Base-by-base conservation (phyloP, 2,888 invertebrate species). In the Desoria tigrina region DNA sequence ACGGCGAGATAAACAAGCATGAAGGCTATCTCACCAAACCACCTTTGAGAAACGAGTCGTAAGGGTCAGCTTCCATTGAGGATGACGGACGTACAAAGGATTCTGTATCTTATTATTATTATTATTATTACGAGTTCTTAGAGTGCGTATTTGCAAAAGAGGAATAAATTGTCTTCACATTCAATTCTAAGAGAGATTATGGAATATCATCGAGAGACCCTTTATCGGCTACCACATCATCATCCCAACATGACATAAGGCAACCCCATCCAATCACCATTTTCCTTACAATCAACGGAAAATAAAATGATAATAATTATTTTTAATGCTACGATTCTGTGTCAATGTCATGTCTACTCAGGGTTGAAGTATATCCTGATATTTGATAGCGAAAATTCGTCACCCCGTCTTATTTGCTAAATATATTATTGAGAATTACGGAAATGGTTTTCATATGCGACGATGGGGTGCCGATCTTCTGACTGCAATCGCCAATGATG, bases 241-340 rank as follows among this genome's bases (percentile, higher is more conserved):
- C 45, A 6, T 6, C n/a, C 45, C n/a, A 45, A 45, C 21, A 45
- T 45, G 4, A 32, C 32, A 32, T 32, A 4, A 45, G 6, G 45
- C 16, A 9, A 39, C 39, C 9, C 39, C 9, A 21, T 18, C 58
- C 58, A 58, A 58, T 58, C 45, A 58, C 45, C 26, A 45, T 58
- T 58, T 58, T 28, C 49, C 49, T 58, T 58, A 45, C 58, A 45
- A 58, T 58, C 42, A 58, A 58, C 58, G 49, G 24, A 57, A 57
- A 57, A 57, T 39, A 23, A 58, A 58, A 58, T 42, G 58, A 45
- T 45, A 16, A 58, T 58, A 58, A 58, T 58, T 58, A 58, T 37
- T 42, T 58, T 45, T 58, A 37, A 57, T 57, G 45, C 42, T 45
- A 26, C 49, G 7, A 57, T 58, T 58, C 45, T 58, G 58, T 58